Base-by-base conservation (phyloP, 2,888 invertebrate genomes). In the Lithodes maja region DNA sequence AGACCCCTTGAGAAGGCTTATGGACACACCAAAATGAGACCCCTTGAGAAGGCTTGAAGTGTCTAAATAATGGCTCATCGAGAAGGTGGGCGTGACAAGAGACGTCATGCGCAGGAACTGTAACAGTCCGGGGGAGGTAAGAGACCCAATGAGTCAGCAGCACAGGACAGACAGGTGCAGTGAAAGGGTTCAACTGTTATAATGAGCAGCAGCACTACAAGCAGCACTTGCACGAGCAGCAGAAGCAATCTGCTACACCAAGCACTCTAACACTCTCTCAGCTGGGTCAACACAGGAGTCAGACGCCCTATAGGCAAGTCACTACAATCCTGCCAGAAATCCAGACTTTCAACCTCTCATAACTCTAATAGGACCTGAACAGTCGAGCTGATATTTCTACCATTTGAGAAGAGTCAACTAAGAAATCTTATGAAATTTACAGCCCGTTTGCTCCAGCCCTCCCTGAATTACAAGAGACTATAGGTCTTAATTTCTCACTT, bases 201-300 rank as follows among this genome's bases (percentile, higher is more conserved):
- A 52, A 84, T 80, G 80, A 83, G 85, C 87, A 90, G 83, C 80
- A 87, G 89, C 90, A 88, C 86, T 86, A 89, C 90, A 85, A 89
- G 87, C 87, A 88, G 83, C 86, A 88, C 84, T 86, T 87, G 86
- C 86, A 89, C 81, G 83, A 88, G 87, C 53, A 83, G 82, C 54
- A 83, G 68, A 54, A 87, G 33, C 53, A 87, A 81, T 81, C 87
- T 87, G 83, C 80, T 82, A 90, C 91, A 90, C 85, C 75, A 86
- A 89, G 82, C 85, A 85, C 83, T 82, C 77, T 83, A 89, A 77
- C 77, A 89, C 86, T 89, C 85, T 83, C 83, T 89, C 83, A 85
- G 86, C 78, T 89, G 85, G 78, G 82, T 84, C 88, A 88, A 90
- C 88, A 88, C 87, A 90, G 83, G 80, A 82, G 82, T 88, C 69